phyloP scores from a whole-genome alignment of 2,888 invertebrate genomes.

The Adelognathus sp. region DNA sequence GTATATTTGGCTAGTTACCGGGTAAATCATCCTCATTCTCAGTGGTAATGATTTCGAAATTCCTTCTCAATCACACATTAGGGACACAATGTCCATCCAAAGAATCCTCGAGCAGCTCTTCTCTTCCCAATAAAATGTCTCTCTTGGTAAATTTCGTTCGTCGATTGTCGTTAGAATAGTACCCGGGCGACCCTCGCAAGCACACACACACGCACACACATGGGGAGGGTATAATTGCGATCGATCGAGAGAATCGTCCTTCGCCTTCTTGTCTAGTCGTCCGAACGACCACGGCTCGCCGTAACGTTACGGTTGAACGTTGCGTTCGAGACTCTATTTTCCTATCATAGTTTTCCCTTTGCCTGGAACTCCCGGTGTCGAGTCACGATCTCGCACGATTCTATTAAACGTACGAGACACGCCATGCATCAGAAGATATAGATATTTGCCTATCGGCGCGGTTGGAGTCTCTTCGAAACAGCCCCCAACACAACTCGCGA shows the following conservation, averaged over 20 bases:
- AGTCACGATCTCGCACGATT: background rate
- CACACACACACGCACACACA: background rate
- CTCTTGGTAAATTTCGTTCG: no score
- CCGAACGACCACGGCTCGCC: background rate
- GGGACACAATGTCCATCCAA: no score
- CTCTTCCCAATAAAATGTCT: no score
- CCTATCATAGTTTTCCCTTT: constrained; percentile 7
- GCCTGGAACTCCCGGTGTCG: background rate
- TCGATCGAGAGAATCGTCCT: constrained; percentile 46
- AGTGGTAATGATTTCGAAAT: no score
- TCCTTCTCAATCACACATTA: no score
- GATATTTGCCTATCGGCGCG: constrained; percentile 5
- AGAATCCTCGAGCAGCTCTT: no score
- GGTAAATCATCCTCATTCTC: no score
- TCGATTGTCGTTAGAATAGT: no score
- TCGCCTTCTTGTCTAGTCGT: constrained; percentile 19
- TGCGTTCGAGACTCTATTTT: background rate
- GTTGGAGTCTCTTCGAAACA: background rate
- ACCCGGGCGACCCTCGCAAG: background rate
- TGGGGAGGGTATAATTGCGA: background rate
- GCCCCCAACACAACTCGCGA: background rate
- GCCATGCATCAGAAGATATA: constrained; percentile 18
- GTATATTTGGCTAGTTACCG: no score
- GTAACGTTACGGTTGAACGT: constrained; percentile 8
- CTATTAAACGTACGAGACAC: background rate